Evolutionary conservation across 35 echinoderm and acorn worm species (phyloP), one percentile per base, ranked within the genome.

Genomic region (Ptychodera flava): DNA sequence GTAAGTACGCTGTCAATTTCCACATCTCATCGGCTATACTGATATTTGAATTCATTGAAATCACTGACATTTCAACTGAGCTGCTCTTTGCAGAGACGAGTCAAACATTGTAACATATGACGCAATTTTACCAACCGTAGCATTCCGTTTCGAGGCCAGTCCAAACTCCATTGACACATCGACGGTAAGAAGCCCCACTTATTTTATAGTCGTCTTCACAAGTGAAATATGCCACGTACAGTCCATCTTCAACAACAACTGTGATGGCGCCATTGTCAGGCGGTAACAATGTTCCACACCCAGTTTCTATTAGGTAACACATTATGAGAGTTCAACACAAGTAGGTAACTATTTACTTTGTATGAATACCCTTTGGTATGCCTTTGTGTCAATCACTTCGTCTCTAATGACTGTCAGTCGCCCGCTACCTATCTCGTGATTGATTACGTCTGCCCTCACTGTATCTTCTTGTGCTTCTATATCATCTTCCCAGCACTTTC

Each of bases 181-280:
- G 76, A 28, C 79, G 86, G 0, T 78, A 30, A 28, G 78, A 38
- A 81, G 78, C 36, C 12, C 87, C 87, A 36, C 38, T 79, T 31
- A 88, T 78, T 16, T 28, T 36, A 38, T 81, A 81, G 31, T 79
- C 87, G 33, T 27, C 1, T 29, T 88, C 87, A 88, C 87, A 88
- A 1, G 78, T 88, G 1, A 88, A 34, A 10, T 36, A 80, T 0
- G 37, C 79, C 31, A 88, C 35, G 22, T 88, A 38, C 30, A 34
- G 32, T 30, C 36, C 87, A 15, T 88, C 78, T 31, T 80, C 79
- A 0, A 31, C 45, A 29, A 79, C 37, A 15, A 81, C 15, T 27
- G 33, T 27, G 33, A 89, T 83, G 38, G 76, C 75, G 29, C 88
- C 88, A 84, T 89, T 52, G 15, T 77, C 80, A 16, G 45, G 45